Evolutionary conservation across 1,140 invertebrate genomes (phyloP).

Genomic region (Lepidurus apus): DNA sequence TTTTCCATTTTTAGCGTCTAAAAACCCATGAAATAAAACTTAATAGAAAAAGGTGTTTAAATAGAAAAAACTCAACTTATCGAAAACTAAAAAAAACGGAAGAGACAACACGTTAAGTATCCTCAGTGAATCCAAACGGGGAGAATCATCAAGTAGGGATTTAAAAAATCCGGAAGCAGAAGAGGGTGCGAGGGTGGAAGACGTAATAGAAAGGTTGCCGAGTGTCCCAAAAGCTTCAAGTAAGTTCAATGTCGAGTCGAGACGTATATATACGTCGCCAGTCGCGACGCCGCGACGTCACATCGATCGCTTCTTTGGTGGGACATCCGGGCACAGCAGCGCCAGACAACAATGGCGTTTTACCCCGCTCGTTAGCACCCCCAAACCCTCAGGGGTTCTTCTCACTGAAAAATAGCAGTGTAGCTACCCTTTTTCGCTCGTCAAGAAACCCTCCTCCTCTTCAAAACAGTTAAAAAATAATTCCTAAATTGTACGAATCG

Average conservation of each 20-base stretch:
- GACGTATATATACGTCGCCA: not conserved
- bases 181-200: not conserved
- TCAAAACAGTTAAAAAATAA: no score
- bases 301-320: slow-evolving; percentile 11
- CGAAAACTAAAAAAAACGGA: no score
- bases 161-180: not conserved
- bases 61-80: no score
- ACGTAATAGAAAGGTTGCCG: not conserved
- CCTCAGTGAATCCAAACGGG: no score
- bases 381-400: not conserved
- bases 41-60: no score
- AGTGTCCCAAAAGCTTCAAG: not conserved
- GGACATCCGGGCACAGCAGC: not conserved
- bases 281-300: slow-evolving; percentile 19
- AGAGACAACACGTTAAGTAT: no score
- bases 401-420: no score
- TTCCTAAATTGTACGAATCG: no score
- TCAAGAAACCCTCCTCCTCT: no score
- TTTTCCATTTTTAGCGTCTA: not conserved
- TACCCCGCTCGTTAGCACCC: not conserved
- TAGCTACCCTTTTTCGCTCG: no score
- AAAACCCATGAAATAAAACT: not conserved
- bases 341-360: not conserved
- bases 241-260: not conserved
- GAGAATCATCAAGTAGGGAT: not conserved